A percentile compares a stretch with the other conserved stretches of the same genome.
These are phyloP conservation scores for Magallana angulata DNA, from an alignment of 1,140 invertebrate genomes.

Conservation along the genomic window DNA sequence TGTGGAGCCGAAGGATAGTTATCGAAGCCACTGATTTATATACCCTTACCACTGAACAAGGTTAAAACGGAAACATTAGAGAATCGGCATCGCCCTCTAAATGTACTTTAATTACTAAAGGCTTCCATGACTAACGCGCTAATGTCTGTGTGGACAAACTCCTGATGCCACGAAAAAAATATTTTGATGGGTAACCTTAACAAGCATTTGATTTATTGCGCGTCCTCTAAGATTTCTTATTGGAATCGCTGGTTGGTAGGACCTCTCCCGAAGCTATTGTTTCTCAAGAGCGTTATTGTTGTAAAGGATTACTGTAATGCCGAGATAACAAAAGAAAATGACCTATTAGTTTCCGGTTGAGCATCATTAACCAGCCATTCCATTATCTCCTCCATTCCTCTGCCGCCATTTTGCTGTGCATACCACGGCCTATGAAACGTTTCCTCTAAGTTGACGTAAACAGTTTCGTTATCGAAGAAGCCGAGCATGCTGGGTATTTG, in stretches of 20 bases:
- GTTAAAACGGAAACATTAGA: slow-evolving; percentile 19
- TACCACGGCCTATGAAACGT: slow-evolving; percentile 42
- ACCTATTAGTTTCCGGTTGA: slow-evolving; percentile 46
- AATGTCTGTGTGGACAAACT: neutral
- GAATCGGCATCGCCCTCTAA: slow-evolving; percentile 19
- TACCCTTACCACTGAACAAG: neutral
- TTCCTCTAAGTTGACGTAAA: slow-evolving; percentile 25
- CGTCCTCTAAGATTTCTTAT: neutral
- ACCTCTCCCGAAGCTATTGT: neutral
- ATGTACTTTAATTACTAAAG: slow-evolving; percentile 35
- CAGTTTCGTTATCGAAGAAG: slow-evolving; percentile 18
- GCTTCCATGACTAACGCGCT: slow-evolving; percentile 13
- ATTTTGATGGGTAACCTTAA: slow-evolving; percentile 6
- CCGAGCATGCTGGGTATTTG: slow-evolving; percentile 36
- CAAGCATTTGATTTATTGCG: slow-evolving; percentile 13
- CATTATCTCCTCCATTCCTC: slow-evolving; percentile 25
- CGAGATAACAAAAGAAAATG: slow-evolving; percentile 34
- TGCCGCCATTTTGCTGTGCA: slow-evolving; percentile 31
- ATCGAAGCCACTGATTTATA: neutral
- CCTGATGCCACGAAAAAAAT: neutral
- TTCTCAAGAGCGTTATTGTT: slow-evolving; percentile 8
- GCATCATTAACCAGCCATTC: slow-evolving; percentile 46
- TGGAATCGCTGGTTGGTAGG: neutral
- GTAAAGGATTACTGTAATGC: slow-evolving; percentile 9
- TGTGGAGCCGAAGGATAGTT: neutral